These are phyloP conservation scores for Amblyornis subalaris DNA, from an alignment of 2,113 vertebrate species.

Conservation along the genomic window DNA sequence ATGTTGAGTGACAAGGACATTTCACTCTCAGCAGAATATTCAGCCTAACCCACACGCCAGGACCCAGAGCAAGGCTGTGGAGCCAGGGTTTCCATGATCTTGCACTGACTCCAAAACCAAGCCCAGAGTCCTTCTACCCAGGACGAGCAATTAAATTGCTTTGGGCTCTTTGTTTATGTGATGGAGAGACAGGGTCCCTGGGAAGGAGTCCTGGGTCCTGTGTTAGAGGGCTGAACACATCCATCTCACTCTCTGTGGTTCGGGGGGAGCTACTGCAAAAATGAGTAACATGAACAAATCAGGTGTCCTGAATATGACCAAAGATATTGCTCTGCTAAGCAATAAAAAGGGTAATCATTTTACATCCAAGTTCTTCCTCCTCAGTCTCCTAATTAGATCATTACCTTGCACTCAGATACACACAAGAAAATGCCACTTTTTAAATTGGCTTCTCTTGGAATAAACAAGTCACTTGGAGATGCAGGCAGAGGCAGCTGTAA, in stretches of 20 bases:
- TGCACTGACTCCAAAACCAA: background rate
- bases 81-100: background rate
- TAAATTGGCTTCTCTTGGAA: background rate
- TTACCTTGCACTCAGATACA: background rate
- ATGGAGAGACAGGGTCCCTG: background rate
- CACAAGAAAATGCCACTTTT: background rate
- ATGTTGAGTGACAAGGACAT: background rate
- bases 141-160: background rate
- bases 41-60: background rate
- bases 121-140: background rate
- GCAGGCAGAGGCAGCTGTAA: slow-evolving; percentile 3
- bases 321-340: background rate
- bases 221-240: background rate
- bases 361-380: background rate
- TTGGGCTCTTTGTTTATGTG: rapidly evolving
- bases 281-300: background rate
- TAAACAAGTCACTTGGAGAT: background rate
- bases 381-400: background rate
- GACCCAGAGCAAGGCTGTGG: background rate
- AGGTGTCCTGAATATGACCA: background rate
- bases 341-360: background rate
- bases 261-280: background rate
- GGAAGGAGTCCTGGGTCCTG: background rate
- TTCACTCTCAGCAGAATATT: background rate
- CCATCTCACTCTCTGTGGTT: background rate